These are phyloP conservation scores for Alviniconcha marisindica DNA, from an alignment of 1,140 invertebrate species.

Conservation along the genomic window DNA sequence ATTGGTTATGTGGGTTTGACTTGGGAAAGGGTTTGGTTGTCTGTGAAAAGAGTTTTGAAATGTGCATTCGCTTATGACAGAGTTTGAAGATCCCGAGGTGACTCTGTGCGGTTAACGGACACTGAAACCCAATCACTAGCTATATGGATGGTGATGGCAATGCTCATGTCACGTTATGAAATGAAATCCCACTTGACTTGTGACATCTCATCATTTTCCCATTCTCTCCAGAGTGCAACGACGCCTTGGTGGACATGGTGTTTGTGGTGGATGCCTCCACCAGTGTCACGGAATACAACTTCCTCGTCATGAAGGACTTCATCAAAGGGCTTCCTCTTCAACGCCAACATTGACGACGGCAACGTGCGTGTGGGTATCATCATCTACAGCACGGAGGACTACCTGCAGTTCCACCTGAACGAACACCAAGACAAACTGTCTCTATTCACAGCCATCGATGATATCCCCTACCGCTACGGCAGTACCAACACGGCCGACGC, in stretches of 20 bases:
- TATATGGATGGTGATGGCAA: too few species aligned
- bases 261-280: slow-evolving; percentile 69
- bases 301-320: slow-evolving; percentile 61
- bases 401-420: slow-evolving; percentile 56
- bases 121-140: too few species aligned
- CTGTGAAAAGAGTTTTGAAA: too few species aligned
- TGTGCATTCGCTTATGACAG: too few species aligned
- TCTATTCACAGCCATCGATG: slow-evolving; percentile 53
- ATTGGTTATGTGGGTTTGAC: too few species aligned
- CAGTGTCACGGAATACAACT: slow-evolving; percentile 63
- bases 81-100: too few species aligned
- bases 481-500: slow-evolving; percentile 64
- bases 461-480: slow-evolving; percentile 59
- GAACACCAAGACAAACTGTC: slow-evolving; percentile 50
- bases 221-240: slow-evolving; percentile 46
- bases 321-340: slow-evolving; percentile 54
- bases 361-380: slow-evolving; percentile 56
- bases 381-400: slow-evolving; percentile 59
- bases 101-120: too few species aligned
- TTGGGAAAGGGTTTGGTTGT: too few species aligned
- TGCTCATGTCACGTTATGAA: too few species aligned
- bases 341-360: slow-evolving; percentile 57
- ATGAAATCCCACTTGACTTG: too few species aligned
- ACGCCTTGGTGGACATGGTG: slow-evolving; percentile 56
- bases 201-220: slow-evolving; percentile 37